These are phyloP conservation scores for Anthoscopus minutus DNA, from an alignment of 2,113 vertebrate genomes.

Conservation along the genomic window DNA sequence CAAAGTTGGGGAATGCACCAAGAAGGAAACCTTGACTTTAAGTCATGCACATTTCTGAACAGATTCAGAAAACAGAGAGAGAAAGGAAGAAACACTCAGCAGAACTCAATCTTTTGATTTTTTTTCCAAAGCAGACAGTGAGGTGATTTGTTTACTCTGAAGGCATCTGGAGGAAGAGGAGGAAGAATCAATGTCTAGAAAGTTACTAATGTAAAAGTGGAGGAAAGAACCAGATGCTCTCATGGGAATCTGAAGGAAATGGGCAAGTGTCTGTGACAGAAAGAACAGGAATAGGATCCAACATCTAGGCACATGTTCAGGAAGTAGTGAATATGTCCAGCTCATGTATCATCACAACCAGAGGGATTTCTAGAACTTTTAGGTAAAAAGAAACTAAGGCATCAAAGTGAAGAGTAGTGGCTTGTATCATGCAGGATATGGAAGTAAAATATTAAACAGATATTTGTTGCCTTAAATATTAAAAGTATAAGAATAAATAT, in stretches of 20 bases:
- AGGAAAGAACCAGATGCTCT: background rate
- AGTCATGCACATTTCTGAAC: background rate
- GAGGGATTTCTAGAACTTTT: background rate
- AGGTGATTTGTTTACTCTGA: background rate
- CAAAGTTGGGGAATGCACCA: background rate
- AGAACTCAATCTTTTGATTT: background rate
- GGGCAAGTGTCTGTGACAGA: background rate
- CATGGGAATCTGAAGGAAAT: background rate
- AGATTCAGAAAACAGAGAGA: background rate
- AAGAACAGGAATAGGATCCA: background rate
- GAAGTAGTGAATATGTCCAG: background rate
- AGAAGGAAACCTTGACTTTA: background rate
- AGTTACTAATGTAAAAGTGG: background rate
- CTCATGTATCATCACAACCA: background rate
- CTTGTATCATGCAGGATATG: background rate
- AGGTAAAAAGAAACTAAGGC: background rate
- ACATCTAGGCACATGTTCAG: background rate
- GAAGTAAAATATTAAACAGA: background rate
- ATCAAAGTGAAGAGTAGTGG: background rate
- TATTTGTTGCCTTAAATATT: background rate
- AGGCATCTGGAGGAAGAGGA: background rate
- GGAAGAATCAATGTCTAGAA: background rate
- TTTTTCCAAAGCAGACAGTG: background rate
- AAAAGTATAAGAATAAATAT: background rate
- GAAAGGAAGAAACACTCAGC: background rate